Evolutionary conservation across 2,113 vertebrate species (phyloP).

Genomic region (Mohoua ochrocephala): DNA sequence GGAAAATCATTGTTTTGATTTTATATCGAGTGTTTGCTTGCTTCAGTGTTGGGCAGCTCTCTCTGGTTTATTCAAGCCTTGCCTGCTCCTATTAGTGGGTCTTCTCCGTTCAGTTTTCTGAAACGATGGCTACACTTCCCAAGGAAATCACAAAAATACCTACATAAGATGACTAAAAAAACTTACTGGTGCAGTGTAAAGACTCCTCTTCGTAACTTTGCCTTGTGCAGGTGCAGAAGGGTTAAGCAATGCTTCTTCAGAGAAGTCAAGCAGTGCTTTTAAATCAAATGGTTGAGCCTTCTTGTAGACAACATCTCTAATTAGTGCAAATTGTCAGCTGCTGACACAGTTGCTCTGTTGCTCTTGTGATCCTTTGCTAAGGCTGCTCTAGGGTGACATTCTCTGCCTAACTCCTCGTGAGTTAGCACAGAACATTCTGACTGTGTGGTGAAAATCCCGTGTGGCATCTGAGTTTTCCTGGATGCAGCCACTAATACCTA

Average conservation of each 20-base stretch:
- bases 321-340: background rate
- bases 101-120: background rate
- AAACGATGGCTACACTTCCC: background rate
- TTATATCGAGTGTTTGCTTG: background rate
- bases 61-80: background rate
- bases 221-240: background rate
- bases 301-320: background rate
- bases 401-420: background rate
- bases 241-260: background rate
- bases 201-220: background rate
- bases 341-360: background rate
- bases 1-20: background rate
- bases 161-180: background rate
- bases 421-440: background rate
- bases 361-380: background rate
- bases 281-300: background rate
- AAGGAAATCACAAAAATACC: background rate
- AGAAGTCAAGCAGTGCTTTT: background rate
- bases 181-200: background rate
- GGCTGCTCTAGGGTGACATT: background rate
- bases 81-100: background rate
- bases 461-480: background rate
- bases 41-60: background rate
- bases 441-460: accelerated
- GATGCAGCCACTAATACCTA: background rate